These are phyloP conservation scores for Apomyelois bistriatella DNA, from an alignment of 2,888 invertebrate genomes.

Conservation along the genomic window DNA sequence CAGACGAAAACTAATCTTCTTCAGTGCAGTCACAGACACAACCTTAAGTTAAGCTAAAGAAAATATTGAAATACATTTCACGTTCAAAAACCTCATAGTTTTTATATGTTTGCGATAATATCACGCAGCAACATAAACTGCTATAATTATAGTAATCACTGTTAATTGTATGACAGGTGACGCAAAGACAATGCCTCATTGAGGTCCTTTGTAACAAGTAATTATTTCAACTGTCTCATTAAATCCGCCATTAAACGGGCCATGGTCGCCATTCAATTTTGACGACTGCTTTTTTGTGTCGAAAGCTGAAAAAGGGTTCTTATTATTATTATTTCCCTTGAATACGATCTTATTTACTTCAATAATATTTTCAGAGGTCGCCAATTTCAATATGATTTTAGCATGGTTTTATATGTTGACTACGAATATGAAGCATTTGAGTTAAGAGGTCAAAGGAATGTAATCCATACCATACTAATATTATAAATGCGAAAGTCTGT, in stretches of 20 bases:
- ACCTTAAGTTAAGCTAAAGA: no score
- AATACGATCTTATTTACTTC: background rate
- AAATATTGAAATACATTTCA: background rate
- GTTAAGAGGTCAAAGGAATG: no score
- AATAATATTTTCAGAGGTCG: background rate
- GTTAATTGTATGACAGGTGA: conserved; percentile 57
- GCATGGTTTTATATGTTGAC: no score
- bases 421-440: no score
- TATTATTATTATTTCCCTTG: background rate
- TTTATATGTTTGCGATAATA: background rate
- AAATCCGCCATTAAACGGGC: conserved; percentile 36
- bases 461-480: no score
- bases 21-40: no score
- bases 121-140: conserved; percentile 33
- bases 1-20: no score
- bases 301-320: background rate
- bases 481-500: no score
- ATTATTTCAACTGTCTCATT: conserved; percentile 58
- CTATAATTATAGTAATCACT: conserved; percentile 55
- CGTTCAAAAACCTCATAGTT: conserved; percentile 5
- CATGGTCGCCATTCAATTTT: conserved; percentile 3
- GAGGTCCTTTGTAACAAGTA: conserved; percentile 43
- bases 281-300: conserved; percentile 15
- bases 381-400: background rate
- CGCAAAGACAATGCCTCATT: conserved; percentile 49